Base-by-base conservation (phyloP, 2,888 invertebrate genomes). In the Athrips mouffetella region DNA sequence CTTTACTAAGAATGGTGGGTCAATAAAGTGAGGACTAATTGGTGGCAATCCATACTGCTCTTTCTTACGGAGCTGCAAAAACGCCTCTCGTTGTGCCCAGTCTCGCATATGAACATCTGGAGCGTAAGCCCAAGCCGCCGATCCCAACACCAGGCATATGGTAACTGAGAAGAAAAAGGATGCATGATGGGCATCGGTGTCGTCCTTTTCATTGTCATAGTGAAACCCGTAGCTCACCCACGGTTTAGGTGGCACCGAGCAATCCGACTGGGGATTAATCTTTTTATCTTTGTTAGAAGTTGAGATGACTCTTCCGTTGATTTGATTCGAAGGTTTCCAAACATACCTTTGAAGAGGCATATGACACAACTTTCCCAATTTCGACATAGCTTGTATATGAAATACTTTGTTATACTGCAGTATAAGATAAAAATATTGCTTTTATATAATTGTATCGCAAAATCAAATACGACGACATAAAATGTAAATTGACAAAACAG, bases 71-170 rank as follows among this genome's bases (percentile, higher is more conserved):
- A 99, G 79, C 78, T 96, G 95, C 57, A 99, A 79, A 72, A 92
- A 98, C 0, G 94, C 98, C 87, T 99, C 98, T 63, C 99, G 90
- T 64, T 94, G 93, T 2, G 94, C 89, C 99, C 99, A 99, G 72
- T 96, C 94, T 48, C 89, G 88, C 62, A 92, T 67, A 62, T 92
- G 92, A 55, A 86, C 82, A 73, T 96, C 96, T 0, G 98, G 98
- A 52, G 90, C 73, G 73, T 97, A 98, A 0, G 91, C 85, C 73
- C 93, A 85, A 5, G 91, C 62, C 63, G 94, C 94, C 39, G 90
- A 90, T 41, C 92, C 92, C 55, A 91, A 83, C 1, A 94, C 91
- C 6, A 96, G 31, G 54, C 92, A 90, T 2, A 96, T 13, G 0
- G 96, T 93, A 4, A 98, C 77, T 0, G 91, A 77, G 41, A 91